Conservation (phyloP, 2,888 invertebrate genomes). For the Linyphia triangularis region DNA sequence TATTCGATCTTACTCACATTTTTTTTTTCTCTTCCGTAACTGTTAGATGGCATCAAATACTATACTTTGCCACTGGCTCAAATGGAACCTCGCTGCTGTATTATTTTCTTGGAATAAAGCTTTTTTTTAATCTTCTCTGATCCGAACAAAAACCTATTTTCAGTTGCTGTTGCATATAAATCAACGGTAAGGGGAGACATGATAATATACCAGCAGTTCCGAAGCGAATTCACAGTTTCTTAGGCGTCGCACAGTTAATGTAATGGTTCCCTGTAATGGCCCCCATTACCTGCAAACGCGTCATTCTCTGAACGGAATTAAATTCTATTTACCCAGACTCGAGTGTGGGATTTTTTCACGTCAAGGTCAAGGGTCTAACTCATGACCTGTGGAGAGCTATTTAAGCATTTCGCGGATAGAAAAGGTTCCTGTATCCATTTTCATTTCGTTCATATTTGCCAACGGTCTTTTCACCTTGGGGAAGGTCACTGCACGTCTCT, state of each 20-base stretch:
- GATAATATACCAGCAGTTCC: slow-evolving; percentile 18
- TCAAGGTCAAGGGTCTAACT: slow-evolving; percentile 41
- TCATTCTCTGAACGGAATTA: slow-evolving; percentile 20
- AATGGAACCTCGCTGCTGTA: no score
- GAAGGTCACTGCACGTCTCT: slow-evolving; percentile 41
- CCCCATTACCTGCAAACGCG: slow-evolving; percentile 15
- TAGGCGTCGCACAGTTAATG: not conserved
- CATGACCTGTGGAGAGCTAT: slow-evolving; percentile 32
- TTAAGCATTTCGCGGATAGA: slow-evolving; percentile 10
- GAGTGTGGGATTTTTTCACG: slow-evolving; percentile 34
- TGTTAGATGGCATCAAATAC: no score
- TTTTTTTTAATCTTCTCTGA: no score
- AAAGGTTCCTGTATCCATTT: slow-evolving; percentile 23
- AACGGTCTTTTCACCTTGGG: slow-evolving; percentile 14
- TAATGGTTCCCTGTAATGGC: not conserved
- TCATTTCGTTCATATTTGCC: slow-evolving; percentile 39
- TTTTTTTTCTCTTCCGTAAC: no score
- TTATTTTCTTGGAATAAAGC: no score
- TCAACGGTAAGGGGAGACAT: not conserved
- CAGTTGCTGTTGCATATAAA: not conserved
- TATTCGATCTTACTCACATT: no score
- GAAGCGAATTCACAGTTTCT: not conserved
- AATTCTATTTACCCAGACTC: slow-evolving; percentile 26
- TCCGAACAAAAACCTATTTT: no score
- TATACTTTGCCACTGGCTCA: no score